Percentiles rank a stretch among this genome's conserved stretches.
Conservation (phyloP, 2,888 invertebrate species). For the Volucella bombylans region DNA sequence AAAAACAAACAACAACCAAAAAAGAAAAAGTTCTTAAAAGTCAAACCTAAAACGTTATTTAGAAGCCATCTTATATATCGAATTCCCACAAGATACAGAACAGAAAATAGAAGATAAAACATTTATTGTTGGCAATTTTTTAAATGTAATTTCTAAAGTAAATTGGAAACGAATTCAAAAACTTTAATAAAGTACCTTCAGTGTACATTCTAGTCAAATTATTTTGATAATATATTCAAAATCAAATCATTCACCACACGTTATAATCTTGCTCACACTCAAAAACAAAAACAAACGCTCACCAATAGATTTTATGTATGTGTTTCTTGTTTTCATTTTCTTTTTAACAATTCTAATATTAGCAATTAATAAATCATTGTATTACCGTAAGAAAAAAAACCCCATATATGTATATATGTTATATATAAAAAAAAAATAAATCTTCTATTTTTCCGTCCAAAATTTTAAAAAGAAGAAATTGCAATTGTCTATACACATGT, state of each 20-base stretch:
- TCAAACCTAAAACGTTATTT: too few relatives aligned
- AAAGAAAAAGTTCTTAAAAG: too few relatives aligned
- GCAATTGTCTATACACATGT: neutral
- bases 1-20: too few relatives aligned
- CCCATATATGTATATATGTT: too few relatives aligned
- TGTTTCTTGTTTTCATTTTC: neutral
- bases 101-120: too few relatives aligned
- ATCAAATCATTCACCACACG: conserved; percentile 11
- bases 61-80: too few relatives aligned
- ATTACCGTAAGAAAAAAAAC: too few relatives aligned
- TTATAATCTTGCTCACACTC: conserved; percentile 5
- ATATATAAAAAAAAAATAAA: too few relatives aligned
- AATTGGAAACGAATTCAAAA: conserved; percentile 16
- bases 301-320: neutral
- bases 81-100: too few relatives aligned
- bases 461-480: neutral
- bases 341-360: conserved; percentile 1
- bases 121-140: neutral
- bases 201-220: conserved; percentile 72
- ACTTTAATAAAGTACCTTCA: conserved; percentile 60
- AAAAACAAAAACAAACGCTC: neutral
- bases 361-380: conserved; percentile 22
- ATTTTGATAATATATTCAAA: conserved; percentile 51
- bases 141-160: conserved; percentile 40
- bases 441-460: conserved; percentile 56